These are phyloP conservation scores for Sceliomorpha sp. DNA, from an alignment of 2,888 invertebrate genomes.

Conservation along the genomic window DNA sequence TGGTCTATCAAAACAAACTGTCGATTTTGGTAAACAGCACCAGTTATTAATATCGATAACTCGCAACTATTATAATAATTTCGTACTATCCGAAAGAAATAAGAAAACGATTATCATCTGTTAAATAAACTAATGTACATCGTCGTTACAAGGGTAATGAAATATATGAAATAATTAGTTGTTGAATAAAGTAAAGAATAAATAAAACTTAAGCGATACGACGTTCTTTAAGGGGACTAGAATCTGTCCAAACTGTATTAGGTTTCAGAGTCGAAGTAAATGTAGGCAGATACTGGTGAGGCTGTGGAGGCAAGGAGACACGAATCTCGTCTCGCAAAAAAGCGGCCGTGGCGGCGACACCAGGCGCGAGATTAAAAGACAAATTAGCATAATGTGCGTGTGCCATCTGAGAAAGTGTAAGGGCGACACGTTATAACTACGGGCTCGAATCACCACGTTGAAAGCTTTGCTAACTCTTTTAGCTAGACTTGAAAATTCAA, in stretches of 20 bases:
- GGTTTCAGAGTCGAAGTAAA: conserved; percentile 47
- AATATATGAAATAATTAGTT: conserved; percentile 38
- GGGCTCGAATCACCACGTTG: conserved; percentile 31
- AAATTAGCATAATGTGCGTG: conserved; percentile 77
- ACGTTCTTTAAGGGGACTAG: conserved; percentile 28
- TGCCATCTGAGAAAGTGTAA: conserved; percentile 48
- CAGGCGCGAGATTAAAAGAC: conserved; percentile 76
- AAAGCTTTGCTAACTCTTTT: conserved; percentile 35
- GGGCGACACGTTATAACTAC: conserved; percentile 35
- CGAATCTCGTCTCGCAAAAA: conserved; percentile 59
- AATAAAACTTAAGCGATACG: conserved; percentile 41
- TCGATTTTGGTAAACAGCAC: too few species aligned
- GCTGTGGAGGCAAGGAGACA: conserved; percentile 47
- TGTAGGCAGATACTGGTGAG: conserved; percentile 39
- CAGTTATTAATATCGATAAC: too few species aligned
- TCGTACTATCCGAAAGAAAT: too few species aligned
- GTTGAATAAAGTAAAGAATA: too few species aligned
- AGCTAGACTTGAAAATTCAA: conserved; percentile 7
- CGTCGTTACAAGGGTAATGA: too few species aligned
- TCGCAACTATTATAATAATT: too few species aligned
- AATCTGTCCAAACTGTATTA: conserved; percentile 41
- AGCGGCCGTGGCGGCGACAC: conserved; percentile 60
- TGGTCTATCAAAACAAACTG: too few species aligned
- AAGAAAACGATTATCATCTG: too few species aligned
- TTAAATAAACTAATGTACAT: too few species aligned